These are phyloP conservation scores for Hydropsyche tenuis DNA, from an alignment of 1,140 invertebrate species.

Conservation along the genomic window DNA sequence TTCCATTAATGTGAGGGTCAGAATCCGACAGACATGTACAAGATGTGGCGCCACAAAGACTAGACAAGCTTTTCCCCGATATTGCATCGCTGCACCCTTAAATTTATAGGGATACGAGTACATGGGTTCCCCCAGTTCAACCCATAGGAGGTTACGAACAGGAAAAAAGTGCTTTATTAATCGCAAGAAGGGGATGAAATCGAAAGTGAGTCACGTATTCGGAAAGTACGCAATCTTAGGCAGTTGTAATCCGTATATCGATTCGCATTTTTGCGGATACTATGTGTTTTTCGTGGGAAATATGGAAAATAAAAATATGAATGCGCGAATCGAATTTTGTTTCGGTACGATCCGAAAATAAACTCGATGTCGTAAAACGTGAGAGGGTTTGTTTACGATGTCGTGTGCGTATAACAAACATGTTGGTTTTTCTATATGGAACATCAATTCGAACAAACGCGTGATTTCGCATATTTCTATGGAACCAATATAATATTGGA, in stretches of 20 bases:
- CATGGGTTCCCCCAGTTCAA: not conserved
- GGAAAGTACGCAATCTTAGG: too few species aligned
- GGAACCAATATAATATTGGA: not conserved
- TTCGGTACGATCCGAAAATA: too few species aligned
- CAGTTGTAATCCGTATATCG: too few species aligned
- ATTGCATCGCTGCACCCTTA: conserved; percentile 12
- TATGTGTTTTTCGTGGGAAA: too few species aligned
- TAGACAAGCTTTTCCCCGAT: not conserved
- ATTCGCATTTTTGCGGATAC: too few species aligned
- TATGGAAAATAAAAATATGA: too few species aligned
- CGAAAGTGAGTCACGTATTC: conserved; percentile 16
- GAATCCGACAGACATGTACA: not conserved
- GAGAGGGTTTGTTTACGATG: too few species aligned
- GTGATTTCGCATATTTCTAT: conserved; percentile 20
- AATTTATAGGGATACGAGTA: not conserved
- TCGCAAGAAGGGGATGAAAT: not conserved
- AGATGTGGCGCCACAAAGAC: conserved; percentile 10
- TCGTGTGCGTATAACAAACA: too few species aligned
- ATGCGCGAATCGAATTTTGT: too few species aligned
- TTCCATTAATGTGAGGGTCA: too few species aligned
- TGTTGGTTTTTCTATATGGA: not conserved
- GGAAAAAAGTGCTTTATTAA: not conserved
- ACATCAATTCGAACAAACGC: not conserved
- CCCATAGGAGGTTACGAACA: not conserved
- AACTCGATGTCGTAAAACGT: too few species aligned